Percentiles rank a stretch among this genome's conserved stretches.
Evolutionary conservation across 2,888 invertebrate species (phyloP).

Genomic region (Clunio marinus): DNA sequence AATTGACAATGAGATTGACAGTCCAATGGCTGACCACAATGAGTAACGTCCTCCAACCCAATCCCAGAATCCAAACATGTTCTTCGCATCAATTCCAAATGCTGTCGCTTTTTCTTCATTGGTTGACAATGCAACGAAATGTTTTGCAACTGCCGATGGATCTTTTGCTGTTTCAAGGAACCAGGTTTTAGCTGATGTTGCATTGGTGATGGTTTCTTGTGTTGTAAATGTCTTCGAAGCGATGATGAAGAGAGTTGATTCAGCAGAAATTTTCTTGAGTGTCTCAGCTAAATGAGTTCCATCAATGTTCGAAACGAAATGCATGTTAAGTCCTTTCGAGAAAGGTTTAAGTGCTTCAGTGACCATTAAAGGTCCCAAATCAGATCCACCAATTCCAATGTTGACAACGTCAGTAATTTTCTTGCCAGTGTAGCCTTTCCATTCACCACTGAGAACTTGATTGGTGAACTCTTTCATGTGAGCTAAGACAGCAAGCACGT

Average conservation of each 20-base stretch:
- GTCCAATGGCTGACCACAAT: conserved; percentile 98
- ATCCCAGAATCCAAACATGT: conserved; percentile 99
- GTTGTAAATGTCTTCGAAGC: conserved; percentile 99
- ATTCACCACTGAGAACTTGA: conserved; percentile 65
- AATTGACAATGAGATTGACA: conserved; percentile 89
- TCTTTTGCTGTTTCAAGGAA: conserved; percentile 80
- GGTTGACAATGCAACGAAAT: conserved; percentile 97
- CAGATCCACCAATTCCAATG: conserved; percentile 99
- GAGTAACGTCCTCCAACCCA: conserved; percentile 99
- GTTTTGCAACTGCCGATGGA: conserved; percentile 81
- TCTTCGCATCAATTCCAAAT: conserved; percentile 94
- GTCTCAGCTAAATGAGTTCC: conserved; percentile 96
- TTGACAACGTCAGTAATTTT: conserved; percentile 95
- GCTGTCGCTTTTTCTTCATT: conserved; percentile 90
- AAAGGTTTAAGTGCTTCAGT: conserved; percentile 95
- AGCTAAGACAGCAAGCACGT: conserved; percentile 81
- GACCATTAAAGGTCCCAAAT: conserved; percentile 98
- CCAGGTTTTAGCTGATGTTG: conserved; percentile 96
- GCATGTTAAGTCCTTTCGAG: conserved; percentile 75
- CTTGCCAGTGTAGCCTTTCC: conserved; percentile 85
- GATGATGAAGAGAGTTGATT: conserved; percentile 95
- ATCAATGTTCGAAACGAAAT: conserved; percentile 99
- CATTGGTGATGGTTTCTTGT: conserved; percentile 98
- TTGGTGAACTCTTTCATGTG: conserved; percentile 94
- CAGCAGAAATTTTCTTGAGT: conserved; percentile 81